Base-by-base conservation (phyloP, 2,797 vertebrate species). In the Amblyopsis hoosieri region DNA sequence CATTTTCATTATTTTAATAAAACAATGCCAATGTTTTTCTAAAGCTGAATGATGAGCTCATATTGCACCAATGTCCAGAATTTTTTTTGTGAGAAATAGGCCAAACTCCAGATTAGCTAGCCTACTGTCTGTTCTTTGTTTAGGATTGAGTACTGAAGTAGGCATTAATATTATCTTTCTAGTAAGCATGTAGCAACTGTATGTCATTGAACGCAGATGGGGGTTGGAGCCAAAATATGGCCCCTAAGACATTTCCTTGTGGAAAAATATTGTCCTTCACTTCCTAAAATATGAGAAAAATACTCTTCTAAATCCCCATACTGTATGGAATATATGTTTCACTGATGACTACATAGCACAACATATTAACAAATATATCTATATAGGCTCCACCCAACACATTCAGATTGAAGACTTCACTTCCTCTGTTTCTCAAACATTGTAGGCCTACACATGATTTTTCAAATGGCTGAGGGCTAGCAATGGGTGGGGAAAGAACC, bases 401-500 rank as follows among this genome's bases (percentile, higher is more conserved):
- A 7, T 42, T 42, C 2, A 42, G 37, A 42, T 8, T 9, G 23
- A 29, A 29, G 23, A 29, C 23, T 29, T 29, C 23, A 50, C 49
- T 58, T 68, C 69, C 66, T 79, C 19, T 2, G 50, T 19, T 69
- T 23, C 56, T 47, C n/a, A 66, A 73, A 42, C 23, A 7, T 14
- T 74, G 69, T 64, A 29, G 23, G 0, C 23, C 23, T 29, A 71
- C 71, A 68, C 73, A 66, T 67, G 71, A 62, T 51, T 58, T n/a
- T 1, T 29, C 23, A 13, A 23, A 51, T 13, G 65, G 66, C 45
- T 57, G 64, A 62, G 76, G 60, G 71, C 71, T 56, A 87, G 75
- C 52, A 42, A 77, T 52, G 68, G 63, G 42, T 61, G 70, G 19
- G 56, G 67, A 82, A 79, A 89, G 84, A 83, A 74, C 62, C 58